Percentiles rank a stretch among this genome's conserved stretches.
phyloP scores from a whole-genome alignment of 2,888 invertebrate species.

The Thelaira solivaga region DNA sequence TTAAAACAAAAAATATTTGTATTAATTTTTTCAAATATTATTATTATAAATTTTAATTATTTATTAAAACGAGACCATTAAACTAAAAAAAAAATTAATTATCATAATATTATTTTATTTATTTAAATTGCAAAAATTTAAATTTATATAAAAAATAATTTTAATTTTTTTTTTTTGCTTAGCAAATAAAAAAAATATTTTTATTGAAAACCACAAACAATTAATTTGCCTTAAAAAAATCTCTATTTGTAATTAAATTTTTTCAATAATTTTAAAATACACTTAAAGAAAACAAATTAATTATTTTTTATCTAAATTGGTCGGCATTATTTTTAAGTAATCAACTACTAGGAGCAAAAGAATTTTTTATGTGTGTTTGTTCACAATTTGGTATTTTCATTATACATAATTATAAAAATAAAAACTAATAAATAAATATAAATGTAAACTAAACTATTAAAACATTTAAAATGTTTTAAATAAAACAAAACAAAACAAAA shows the following conservation, averaged over 20 bases:
- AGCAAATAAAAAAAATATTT: not conserved
- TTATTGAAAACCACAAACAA: too few relatives aligned
- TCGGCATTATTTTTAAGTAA: too few relatives aligned
- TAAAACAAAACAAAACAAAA: too few relatives aligned
- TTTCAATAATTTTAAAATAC: constrained; percentile 14
- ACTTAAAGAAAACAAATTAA: too few relatives aligned
- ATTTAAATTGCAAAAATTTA: too few relatives aligned
- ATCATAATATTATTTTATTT: constrained; percentile 48
- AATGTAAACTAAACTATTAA: too few relatives aligned
- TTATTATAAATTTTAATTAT: constrained; percentile 49
- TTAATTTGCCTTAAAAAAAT: not conserved
- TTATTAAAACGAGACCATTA: constrained; percentile 42
- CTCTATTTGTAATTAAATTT: not conserved
- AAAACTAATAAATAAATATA: not conserved
- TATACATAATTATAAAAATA: not conserved
- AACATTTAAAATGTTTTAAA: constrained; percentile 52
- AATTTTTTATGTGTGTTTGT: too few relatives aligned
- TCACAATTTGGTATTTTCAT: not conserved
- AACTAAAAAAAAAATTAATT: constrained; percentile 15
- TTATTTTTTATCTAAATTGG: too few relatives aligned
- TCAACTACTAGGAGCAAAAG: too few relatives aligned
- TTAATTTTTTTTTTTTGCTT: too few relatives aligned
- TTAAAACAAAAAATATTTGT: constrained; percentile 49
- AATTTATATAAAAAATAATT: too few relatives aligned
- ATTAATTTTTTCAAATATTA: constrained; percentile 57